A percentile compares a stretch with the other conserved stretches of the same genome.
These are phyloP conservation scores for Melanostoma mellinum DNA, from an alignment of 2,888 invertebrate genomes.

Conservation along the genomic window DNA sequence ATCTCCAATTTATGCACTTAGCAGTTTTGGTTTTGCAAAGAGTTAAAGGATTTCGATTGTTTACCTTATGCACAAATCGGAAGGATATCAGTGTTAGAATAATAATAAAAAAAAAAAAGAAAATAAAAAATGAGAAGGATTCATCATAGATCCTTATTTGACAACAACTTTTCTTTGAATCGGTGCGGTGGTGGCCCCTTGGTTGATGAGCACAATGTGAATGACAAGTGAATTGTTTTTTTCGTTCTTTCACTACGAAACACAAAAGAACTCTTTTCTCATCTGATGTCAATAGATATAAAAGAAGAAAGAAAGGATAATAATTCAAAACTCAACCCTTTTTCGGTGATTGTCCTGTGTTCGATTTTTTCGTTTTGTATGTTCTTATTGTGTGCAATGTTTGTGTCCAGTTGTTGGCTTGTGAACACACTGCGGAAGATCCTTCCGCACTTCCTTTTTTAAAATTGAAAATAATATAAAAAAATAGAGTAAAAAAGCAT, in stretches of 20 bases:
- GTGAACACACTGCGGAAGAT: slow-evolving; percentile 70
- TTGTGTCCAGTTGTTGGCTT: slow-evolving; percentile 65
- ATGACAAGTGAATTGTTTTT: slow-evolving; percentile 58
- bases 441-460: slow-evolving; percentile 42
- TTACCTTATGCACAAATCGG: neutral
- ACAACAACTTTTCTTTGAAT: slow-evolving; percentile 43
- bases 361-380: slow-evolving; percentile 12
- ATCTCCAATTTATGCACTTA: slow-evolving; percentile 28
- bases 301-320: slow-evolving; percentile 32
- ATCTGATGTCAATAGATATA: slow-evolving; percentile 9
- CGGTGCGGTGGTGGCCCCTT: slow-evolving; percentile 42
- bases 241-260: slow-evolving; percentile 16
- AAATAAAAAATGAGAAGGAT: slow-evolving; percentile 37
- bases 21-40: neutral
- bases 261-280: slow-evolving; percentile 24
- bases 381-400: slow-evolving; percentile 27
- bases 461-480: neutral
- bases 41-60: slow-evolving; percentile 1
- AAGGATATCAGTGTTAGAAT: slow-evolving; percentile 66
- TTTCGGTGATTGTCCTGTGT: slow-evolving; percentile 39
- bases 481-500: neutral
- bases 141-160: slow-evolving; percentile 42
- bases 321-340: slow-evolving; percentile 34
- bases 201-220: slow-evolving; percentile 63
- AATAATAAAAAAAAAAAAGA: slow-evolving; percentile 5